These are phyloP conservation scores for Pelodytes ibericus DNA, from an alignment of 2,797 vertebrate genomes.

Conservation along the genomic window DNA sequence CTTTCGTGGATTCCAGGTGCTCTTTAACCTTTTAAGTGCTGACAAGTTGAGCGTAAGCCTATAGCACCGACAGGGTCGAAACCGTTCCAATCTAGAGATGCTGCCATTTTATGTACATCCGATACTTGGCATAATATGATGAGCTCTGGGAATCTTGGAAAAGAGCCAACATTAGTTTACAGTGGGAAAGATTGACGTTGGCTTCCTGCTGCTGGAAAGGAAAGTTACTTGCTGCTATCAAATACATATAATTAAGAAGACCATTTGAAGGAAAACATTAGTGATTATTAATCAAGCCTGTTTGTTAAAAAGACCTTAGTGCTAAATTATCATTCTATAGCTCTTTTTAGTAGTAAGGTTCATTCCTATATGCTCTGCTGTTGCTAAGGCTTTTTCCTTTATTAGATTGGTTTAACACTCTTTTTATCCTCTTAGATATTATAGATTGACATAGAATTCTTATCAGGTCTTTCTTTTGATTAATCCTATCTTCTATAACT, in stretches of 20 bases:
- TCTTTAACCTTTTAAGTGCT: too few species aligned
- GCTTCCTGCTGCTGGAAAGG: conserved; percentile 47
- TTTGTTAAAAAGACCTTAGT: conserved; percentile 55
- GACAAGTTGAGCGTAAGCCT: too few species aligned
- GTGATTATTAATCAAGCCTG: conserved; percentile 58
- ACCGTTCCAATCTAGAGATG: background rate
- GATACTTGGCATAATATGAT: conserved; percentile 14
- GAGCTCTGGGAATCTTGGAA: conserved; percentile 10
- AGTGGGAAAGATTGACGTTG: conserved; percentile 27
- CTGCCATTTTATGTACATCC: conserved; percentile 7
- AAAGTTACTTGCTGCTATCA: conserved; percentile 56
- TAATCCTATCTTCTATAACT: too few species aligned
- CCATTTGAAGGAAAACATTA: conserved; percentile 49
- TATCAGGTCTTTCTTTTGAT: background rate
- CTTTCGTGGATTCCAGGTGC: too few species aligned
- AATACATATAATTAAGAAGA: conserved; percentile 59
- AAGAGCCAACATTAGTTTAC: conserved; percentile 8
- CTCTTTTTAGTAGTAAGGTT: conserved; percentile 51
- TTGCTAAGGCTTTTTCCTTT: conserved; percentile 43
- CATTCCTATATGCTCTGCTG: conserved; percentile 48
- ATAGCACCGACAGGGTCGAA: background rate
- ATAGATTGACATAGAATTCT: background rate
- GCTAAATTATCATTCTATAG: conserved; percentile 48
- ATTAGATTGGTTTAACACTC: conserved; percentile 9
- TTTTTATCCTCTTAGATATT: conserved; percentile 25